Conservation (phyloP, 2,113 vertebrate genomes). For the Sminthopsis crassicaudata region DNA sequence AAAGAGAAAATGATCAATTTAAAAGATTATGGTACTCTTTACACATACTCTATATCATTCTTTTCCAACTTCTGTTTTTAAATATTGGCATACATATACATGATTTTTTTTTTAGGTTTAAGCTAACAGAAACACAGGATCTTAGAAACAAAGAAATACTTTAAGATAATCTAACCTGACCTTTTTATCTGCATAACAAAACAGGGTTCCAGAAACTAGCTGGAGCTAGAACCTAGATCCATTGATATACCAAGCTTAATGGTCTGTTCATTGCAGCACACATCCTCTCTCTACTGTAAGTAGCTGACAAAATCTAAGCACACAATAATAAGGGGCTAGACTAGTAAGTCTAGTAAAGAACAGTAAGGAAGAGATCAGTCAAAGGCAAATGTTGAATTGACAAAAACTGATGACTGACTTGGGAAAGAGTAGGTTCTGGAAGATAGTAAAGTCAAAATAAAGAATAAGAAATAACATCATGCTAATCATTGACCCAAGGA, state of each 20-base stretch:
- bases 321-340: not conserved
- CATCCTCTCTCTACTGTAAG: not conserved
- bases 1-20: too few relatives aligned
- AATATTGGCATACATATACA: not conserved
- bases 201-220: not conserved
- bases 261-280: not conserved
- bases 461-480: not conserved
- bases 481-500: constrained; percentile 91
- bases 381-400: not conserved
- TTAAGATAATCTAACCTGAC: not conserved
- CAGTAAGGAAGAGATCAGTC: not conserved
- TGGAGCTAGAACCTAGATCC: not conserved
- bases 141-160: not conserved
- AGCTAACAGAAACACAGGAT: not conserved
- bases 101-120: not conserved
- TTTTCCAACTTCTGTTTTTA: not conserved
- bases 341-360: not conserved
- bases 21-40: not conserved
- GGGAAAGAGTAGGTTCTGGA: not conserved
- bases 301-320: not conserved
- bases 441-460: not conserved
- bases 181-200: constrained; percentile 10
- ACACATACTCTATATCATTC: fast-evolving
- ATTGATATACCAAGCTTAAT: too few relatives aligned
- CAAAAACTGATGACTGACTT: not conserved